Evolutionary conservation across 2,113 vertebrate species (phyloP), one percentile per base, ranked within the genome.

Genomic region (Elephantulus edwardii): DNA sequence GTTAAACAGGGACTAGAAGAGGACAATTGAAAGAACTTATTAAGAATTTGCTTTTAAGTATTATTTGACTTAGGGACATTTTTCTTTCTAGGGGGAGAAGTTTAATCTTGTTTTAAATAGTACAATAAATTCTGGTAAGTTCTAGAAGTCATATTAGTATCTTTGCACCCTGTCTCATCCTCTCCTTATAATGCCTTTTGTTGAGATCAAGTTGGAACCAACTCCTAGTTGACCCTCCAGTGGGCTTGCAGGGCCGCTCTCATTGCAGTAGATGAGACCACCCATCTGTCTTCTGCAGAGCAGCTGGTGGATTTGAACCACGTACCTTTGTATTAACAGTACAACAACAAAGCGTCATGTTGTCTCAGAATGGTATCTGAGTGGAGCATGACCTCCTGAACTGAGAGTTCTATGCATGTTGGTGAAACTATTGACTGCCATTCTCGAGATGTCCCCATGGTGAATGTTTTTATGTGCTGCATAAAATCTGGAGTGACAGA

Each of bases 31-130:
- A 86, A 58, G 77, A 11, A 19, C 6, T 78, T 70, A 24, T 40
- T 87, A 6, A 60, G 79, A 12, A 48, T 81, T 82, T 75, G 83
- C 76, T 91, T 90, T 88, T 88, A 64, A 26, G 54, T 33, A 35
- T 86, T n/a, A 26, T 56, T 54, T 56, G 56, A 82, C 40, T 56
- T 80, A 48, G 56, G 13, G 54, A 54, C 52, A 71, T 82, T 70
- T 62, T 66, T 20, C 2, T 82, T 81, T 77, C 35, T 71, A n/a
- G n/a, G n/a, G n/a, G n/a, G n/a, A n/a, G n/a, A 52, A 13, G 76
- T 64, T 76, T 86, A 35, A 86, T 76, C 58, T 90, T 22, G 9
- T 79, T 66, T n/a, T 64, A 44, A 71, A 38, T 1, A 42, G 24
- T 79, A 50, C 60, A 35, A 46, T n/a, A n/a, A n/a, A n/a, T 70